Percentiles rank a stretch among this genome's conserved stretches.
Conservation (phyloP, 2,113 vertebrate genomes). For the Hiodon alosoides region DNA sequence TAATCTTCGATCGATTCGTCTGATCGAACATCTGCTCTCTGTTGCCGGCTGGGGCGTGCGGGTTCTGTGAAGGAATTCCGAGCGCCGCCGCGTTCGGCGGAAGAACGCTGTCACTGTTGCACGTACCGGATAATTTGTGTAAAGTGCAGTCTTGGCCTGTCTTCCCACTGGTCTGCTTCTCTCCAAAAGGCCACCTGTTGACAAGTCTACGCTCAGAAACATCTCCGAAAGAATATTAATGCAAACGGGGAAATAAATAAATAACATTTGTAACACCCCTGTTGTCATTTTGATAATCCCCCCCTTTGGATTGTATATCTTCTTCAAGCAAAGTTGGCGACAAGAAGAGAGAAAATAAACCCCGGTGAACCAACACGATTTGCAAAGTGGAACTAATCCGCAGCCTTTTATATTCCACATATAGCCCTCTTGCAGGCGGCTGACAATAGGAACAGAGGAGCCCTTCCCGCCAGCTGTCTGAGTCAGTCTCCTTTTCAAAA, state of each 20-base stretch:
- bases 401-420: slow-evolving; percentile 31
- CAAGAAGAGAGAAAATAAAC: slow-evolving; percentile 16
- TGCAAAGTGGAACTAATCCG: slow-evolving; percentile 54
- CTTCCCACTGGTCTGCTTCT: no score
- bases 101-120: no score
- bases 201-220: slow-evolving; percentile 8
- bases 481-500: slow-evolving; percentile 34
- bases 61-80: no score
- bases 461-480: slow-evolving; percentile 49
- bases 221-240: slow-evolving; percentile 22
- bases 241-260: neutral
- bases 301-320: slow-evolving; percentile 31
- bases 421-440: slow-evolving; percentile 27
- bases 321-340: slow-evolving; percentile 38
- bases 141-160: no score
- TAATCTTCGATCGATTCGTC: no score
- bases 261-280: slow-evolving; percentile 22
- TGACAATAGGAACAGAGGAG: slow-evolving; percentile 31
- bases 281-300: slow-evolving; percentile 39
- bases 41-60: no score
- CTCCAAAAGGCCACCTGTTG: slow-evolving; percentile 31
- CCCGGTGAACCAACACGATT: slow-evolving; percentile 46
- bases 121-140: no score
- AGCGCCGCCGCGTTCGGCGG: no score
- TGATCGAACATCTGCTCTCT: no score